phyloP scores from a whole-genome alignment of 2,888 invertebrate genomes.

The Acrobasis repandana region DNA sequence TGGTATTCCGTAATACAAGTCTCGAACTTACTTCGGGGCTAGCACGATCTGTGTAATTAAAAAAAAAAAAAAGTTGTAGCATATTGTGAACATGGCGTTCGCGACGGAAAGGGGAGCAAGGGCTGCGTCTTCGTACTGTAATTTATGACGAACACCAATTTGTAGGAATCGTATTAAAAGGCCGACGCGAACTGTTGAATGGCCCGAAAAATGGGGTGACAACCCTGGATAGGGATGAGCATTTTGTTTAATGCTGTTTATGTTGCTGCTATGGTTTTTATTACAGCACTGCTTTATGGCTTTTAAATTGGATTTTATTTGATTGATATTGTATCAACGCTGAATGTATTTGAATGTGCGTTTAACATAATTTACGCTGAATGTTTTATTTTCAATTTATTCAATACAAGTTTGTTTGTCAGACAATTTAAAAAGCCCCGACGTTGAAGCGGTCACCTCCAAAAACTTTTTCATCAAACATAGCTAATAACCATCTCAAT shows the following conservation, averaged over 20 bases:
- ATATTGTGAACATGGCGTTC: conserved; percentile 32
- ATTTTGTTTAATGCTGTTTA: conserved; percentile 46
- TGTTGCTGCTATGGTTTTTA: conserved; percentile 36
- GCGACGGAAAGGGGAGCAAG: conserved; percentile 46
- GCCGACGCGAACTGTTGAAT: conserved; percentile 75
- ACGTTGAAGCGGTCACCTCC: too few species aligned
- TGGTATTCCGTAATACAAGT: too few species aligned
- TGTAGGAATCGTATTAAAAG: conserved; percentile 75
- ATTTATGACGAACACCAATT: conserved; percentile 78
- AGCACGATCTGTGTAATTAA: too few species aligned
- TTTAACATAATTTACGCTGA: background rate
- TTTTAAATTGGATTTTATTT: conserved; percentile 28
- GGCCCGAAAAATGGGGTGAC: conserved; percentile 75
- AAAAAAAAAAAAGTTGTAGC: too few species aligned
- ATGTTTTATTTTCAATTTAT: background rate
- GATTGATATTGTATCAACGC: background rate
- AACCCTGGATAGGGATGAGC: conserved; percentile 44
- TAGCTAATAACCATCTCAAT: too few species aligned
- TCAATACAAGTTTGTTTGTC: too few species aligned
- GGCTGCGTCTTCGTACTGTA: conserved; percentile 65
- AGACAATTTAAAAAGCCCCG: too few species aligned
- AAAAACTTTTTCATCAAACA: too few species aligned
- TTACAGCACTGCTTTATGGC: conserved; percentile 20
- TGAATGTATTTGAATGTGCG: background rate
- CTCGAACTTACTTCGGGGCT: too few species aligned